phyloP scores from a whole-genome alignment of 2,797 vertebrate genomes.

The Danio albolineatus region DNA sequence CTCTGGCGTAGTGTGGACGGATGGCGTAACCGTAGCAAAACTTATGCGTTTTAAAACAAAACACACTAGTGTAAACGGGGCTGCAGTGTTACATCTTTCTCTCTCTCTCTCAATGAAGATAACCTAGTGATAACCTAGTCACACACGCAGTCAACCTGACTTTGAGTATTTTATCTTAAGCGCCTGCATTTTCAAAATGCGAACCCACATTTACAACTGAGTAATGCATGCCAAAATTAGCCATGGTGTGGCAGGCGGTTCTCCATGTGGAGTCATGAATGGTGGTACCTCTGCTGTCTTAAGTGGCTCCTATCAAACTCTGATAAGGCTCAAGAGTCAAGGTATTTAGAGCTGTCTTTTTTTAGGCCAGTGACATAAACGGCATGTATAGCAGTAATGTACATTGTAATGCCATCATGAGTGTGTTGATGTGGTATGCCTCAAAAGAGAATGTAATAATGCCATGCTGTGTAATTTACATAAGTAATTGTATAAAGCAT shows the following conservation, averaged over 20 bases:
- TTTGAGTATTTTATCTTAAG: constrained; percentile 74
- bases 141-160: constrained; percentile 73
- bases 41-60: too few relatives aligned
- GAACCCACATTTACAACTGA: constrained; percentile 58
- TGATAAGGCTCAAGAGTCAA: constrained; percentile 66
- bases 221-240: constrained; percentile 80
- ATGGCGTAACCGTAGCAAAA: too few relatives aligned
- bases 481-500: background rate
- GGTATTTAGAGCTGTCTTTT: constrained; percentile 61
- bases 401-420: background rate
- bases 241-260: constrained; percentile 60
- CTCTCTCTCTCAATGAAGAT: constrained; percentile 40
- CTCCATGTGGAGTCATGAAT: constrained; percentile 78
- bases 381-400: constrained; percentile 9
- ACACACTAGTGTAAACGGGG: too few relatives aligned
- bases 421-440: background rate
- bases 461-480: background rate
- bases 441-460: background rate
- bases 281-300: constrained; percentile 55
- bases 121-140: constrained; percentile 37
- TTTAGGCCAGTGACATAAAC: constrained; percentile 48
- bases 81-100: background rate
- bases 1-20: too few relatives aligned
- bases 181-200: constrained; percentile 72
- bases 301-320: constrained; percentile 69